phyloP scores from a whole-genome alignment of 35 echinoderm and acorn worm species.

The Hemicentrotus pulcherrimus region DNA sequence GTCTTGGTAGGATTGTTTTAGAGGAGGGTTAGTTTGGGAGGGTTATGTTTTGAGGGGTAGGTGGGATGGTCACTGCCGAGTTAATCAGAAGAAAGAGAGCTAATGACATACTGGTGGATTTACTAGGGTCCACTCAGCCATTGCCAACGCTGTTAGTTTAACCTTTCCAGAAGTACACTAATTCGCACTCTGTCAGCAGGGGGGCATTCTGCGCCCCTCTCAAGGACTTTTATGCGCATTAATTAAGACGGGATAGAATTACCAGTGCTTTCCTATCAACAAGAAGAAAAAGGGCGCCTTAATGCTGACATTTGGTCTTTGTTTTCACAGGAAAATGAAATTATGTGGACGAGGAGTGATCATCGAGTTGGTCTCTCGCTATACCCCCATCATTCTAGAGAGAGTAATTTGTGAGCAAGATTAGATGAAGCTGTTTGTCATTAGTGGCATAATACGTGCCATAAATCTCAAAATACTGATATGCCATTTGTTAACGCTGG shows the following conservation, averaged over 20 bases:
- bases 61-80: not conserved
- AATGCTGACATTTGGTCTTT: constrained; percentile 12
- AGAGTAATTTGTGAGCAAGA: constrained; percentile 11
- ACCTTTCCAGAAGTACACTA: constrained; percentile 44
- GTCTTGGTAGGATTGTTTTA: not conserved
- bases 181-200: constrained; percentile 54
- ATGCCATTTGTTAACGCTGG: constrained; percentile 9
- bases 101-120: constrained; percentile 50
- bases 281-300: not conserved
- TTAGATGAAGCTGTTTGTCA: constrained; percentile 39
- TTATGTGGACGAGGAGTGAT: constrained; percentile 41
- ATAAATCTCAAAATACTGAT: constrained; percentile 20
- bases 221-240: constrained; percentile 31
- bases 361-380: not conserved
- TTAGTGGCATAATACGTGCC: constrained; percentile 11
- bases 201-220: constrained; percentile 19
- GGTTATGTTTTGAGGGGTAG: not conserved
- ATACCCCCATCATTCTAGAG: not conserved
- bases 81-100: constrained; percentile 29
- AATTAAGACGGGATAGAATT: constrained; percentile 56
- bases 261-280: constrained; percentile 24
- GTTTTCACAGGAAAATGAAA: constrained; percentile 54
- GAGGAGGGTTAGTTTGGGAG: not conserved
- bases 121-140: constrained; percentile 5
- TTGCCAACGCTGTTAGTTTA: constrained; percentile 36